These are phyloP conservation scores for Paramormyrops kingsleyae DNA, from an alignment of 2,113 vertebrate species.

Conservation along the genomic window DNA sequence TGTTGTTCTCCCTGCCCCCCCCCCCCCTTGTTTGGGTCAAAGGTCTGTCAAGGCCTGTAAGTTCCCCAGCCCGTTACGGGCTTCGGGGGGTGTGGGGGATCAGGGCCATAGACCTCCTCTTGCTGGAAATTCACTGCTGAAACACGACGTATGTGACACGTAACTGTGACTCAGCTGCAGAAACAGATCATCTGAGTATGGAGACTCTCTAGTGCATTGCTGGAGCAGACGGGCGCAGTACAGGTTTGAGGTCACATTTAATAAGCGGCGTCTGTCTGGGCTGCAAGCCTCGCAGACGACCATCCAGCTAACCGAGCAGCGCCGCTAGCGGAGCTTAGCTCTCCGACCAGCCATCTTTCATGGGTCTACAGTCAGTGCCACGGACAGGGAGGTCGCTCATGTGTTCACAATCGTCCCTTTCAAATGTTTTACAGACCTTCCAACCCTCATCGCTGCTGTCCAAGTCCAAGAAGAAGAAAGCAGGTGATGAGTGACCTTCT, in stretches of 20 bases:
- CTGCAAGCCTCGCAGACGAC: background rate
- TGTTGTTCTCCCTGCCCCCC: background rate
- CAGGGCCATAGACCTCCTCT: background rate
- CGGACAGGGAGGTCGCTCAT: background rate
- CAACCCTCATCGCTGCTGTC: constrained; percentile 89
- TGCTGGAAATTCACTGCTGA: background rate
- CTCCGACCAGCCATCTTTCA: background rate
- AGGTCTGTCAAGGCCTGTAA: background rate
- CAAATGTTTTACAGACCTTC: constrained; percentile 75
- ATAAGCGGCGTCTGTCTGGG: background rate
- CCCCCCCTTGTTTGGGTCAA: background rate
- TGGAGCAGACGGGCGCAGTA: background rate
- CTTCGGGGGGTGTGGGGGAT: too few relatives aligned
- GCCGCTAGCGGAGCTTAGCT: background rate
- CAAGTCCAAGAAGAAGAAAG: constrained; percentile 93
- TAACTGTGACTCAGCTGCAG: background rate
- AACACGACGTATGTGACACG: background rate
- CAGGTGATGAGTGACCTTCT: constrained; percentile 65
- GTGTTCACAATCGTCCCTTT: background rate
- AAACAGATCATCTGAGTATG: background rate
- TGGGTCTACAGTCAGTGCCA: background rate
- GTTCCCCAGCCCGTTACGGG: background rate
- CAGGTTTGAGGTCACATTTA: background rate
- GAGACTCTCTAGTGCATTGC: background rate
- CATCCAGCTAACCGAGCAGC: background rate